Base-by-base conservation (phyloP, 2,888 invertebrate genomes). In the Palloptera scutellata region DNA sequence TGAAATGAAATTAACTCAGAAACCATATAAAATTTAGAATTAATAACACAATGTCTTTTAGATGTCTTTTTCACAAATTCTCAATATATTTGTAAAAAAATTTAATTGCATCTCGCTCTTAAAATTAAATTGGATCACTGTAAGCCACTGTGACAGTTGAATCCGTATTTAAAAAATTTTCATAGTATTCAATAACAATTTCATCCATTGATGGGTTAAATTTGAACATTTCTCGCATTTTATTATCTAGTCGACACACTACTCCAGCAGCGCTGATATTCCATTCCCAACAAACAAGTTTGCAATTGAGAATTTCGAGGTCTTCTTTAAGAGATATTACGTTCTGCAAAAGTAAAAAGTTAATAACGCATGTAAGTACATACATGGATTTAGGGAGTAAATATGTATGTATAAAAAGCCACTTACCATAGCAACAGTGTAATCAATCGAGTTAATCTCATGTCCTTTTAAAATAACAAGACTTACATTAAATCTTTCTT, bases 401-500 rank as follows among this genome's bases (percentile, higher is more conserved):
- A 53, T 13, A 15, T 53, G n/a, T n/a, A 20, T 20, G 8, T n/a
- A 48, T 48, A 15, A 53, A 66, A 40, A 51, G 45, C 48, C 48
- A 66, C 74, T 81, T 85, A 89, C 89, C 85, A 87, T 87, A 5
- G 88, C 89, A 5, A 89, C 89, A 1, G 90, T 90, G 20, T 87
- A 87, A 77, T 90, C 90, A 70, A 90, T 88, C 68, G 86, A 86
- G 68, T 86, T 86, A 9, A 90, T 85, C 76, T 87, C 87, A 69
- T 85, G 85, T 1, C 89, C 95, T 85, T 94, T 93, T 48, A 95
- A 88, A 42, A 95, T 91, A 68, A 94, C 91, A 55, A 89, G 69
- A 74, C 82, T 79, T 77, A 88, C 86, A 41, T 87, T 87, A n/a
- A 88, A 88, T 68, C 87, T 87, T 74, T 88, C 87, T 4, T 88